phyloP scores from a whole-genome alignment of 2,797 vertebrate species.

The Amphiprion clarkii region DNA sequence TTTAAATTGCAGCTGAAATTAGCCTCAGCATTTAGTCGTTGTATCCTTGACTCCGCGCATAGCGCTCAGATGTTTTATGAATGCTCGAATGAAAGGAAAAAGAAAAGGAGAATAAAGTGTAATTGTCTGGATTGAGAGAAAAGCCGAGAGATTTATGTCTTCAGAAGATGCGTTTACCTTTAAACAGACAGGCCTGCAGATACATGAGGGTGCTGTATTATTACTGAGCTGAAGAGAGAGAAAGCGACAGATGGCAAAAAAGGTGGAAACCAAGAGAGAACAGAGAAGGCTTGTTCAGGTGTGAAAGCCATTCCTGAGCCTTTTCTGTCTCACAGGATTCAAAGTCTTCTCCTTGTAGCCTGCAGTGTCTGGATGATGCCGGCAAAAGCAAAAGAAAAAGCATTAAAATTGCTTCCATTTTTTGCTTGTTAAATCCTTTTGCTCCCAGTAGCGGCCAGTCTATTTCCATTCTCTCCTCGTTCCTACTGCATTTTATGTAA shows the following conservation, averaged over 20 bases:
- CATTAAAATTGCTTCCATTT: slow-evolving; percentile 9
- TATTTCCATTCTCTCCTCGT: slow-evolving; percentile 1
- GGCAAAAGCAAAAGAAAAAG: neutral
- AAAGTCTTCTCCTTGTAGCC: neutral
- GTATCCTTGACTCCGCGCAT: no score
- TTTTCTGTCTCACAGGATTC: slow-evolving; percentile 21
- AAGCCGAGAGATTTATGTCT: slow-evolving; percentile 6
- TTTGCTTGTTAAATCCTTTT: slow-evolving; percentile 21
- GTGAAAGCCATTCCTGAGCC: slow-evolving; percentile 30
- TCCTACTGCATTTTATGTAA: neutral
- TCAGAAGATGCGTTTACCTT: neutral
- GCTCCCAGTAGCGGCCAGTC: neutral
- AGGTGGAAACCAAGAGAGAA: slow-evolving; percentile 1
- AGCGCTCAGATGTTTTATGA: neutral
- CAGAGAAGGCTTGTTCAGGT: slow-evolving; percentile 28
- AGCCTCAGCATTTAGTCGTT: neutral
- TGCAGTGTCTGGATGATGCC: neutral
- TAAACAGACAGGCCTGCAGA: slow-evolving; percentile 12
- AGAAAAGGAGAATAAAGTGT: slow-evolving; percentile 14
- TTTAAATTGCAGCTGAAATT: neutral
- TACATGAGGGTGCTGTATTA: neutral
- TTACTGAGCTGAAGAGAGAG: slow-evolving; percentile 3
- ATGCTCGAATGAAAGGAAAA: slow-evolving; percentile 11
- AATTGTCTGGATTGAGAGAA: slow-evolving; percentile 8
- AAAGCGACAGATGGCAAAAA: neutral